These are phyloP conservation scores for Atlantisia rogersi DNA, from an alignment of 2,113 vertebrate genomes.

Conservation along the genomic window DNA sequence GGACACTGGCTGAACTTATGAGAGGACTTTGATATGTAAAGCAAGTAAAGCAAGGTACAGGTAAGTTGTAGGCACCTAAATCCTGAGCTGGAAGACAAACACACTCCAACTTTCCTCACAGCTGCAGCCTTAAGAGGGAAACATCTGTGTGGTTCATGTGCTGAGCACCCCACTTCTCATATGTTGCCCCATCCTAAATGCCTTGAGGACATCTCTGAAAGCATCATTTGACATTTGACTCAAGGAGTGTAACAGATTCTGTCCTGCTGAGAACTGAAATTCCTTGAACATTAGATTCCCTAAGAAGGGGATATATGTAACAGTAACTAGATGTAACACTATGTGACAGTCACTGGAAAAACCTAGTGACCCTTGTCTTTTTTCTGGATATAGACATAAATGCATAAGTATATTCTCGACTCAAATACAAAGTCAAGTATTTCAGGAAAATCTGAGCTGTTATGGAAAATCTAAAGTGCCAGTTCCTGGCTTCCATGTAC, in stretches of 20 bases:
- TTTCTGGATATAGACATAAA: neutral
- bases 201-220: neutral
- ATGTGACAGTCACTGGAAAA: neutral
- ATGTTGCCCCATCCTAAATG: neutral
- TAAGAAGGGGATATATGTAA: neutral
- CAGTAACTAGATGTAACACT: no score
- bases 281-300: neutral
- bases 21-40: neutral
- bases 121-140: neutral
- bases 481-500: neutral
- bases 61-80: neutral
- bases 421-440: neutral
- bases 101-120: neutral
- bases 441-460: neutral
- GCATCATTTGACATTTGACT: neutral
- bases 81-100: neutral
- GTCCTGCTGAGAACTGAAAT: neutral
- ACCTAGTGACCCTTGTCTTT: neutral
- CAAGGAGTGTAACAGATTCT: neutral
- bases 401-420: neutral
- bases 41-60: neutral
- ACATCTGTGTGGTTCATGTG: accelerated
- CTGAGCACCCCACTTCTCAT: neutral
- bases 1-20: neutral
- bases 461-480: neutral